These are phyloP conservation scores for Sceliomorpha sp. DNA, from an alignment of 2,888 invertebrate species.

Conservation along the genomic window DNA sequence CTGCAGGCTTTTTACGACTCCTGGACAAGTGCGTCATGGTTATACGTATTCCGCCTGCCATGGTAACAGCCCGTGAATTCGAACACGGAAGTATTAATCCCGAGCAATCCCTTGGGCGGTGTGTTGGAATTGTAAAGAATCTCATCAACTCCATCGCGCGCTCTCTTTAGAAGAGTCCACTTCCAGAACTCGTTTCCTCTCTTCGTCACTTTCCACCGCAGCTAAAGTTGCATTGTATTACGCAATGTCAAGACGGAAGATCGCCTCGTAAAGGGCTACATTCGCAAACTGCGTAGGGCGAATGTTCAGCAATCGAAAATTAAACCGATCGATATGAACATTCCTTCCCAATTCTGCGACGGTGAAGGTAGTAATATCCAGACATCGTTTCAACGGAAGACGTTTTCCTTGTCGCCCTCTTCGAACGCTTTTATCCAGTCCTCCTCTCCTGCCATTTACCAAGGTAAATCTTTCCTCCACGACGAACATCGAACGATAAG, in stretches of 20 bases:
- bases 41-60: conserved; percentile 20
- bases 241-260: too few relatives aligned
- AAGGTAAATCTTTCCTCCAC: conserved; percentile 63
- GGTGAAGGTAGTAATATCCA: too few relatives aligned
- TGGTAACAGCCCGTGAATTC: conserved; percentile 60
- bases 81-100: conserved; percentile 71
- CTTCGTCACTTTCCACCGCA: conserved; percentile 56
- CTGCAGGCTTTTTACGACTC: conserved; percentile 41
- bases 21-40: conserved; percentile 47
- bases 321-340: too few relatives aligned
- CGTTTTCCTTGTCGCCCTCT: too few relatives aligned
- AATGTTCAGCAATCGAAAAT: too few relatives aligned
- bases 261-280: too few relatives aligned
- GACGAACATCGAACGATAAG: conserved; percentile 65
- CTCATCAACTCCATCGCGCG: conserved; percentile 65
- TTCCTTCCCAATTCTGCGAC: too few relatives aligned
- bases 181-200: too few relatives aligned
- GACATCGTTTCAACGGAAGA: too few relatives aligned
- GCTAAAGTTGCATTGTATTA: too few relatives aligned
- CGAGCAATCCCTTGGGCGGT: conserved; percentile 61
- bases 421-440: conserved; percentile 42
- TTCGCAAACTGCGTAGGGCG: too few relatives aligned
- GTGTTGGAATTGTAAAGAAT: conserved; percentile 66
- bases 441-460: conserved; percentile 33
- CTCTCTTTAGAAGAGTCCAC: conserved; percentile 12